phyloP scores from a whole-genome alignment of 2,113 vertebrate species.

The Plecturocebus donacophilus region DNA sequence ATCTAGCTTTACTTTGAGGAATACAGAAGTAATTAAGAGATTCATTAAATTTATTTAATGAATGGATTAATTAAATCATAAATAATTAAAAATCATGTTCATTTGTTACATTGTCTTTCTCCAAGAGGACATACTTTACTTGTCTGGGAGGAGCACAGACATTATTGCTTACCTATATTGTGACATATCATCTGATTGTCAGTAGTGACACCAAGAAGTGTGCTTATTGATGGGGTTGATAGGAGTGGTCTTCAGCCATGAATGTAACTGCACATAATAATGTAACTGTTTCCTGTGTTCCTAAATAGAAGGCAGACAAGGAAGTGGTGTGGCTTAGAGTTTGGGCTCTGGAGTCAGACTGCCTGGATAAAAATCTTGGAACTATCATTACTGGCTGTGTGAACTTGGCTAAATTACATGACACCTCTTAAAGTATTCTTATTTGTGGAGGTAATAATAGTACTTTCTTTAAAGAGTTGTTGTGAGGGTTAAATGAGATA shows the following conservation, averaged over 20 bases:
- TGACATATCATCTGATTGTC: not conserved
- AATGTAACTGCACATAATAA: not conserved
- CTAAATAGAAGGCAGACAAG: not conserved
- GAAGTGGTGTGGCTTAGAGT: not conserved
- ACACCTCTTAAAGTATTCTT: not conserved
- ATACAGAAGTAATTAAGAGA: not conserved
- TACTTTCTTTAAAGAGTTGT: not conserved
- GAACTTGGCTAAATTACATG: not conserved
- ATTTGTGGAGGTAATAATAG: not conserved
- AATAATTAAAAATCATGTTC: not conserved
- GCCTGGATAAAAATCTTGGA: not conserved
- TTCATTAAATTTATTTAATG: not conserved
- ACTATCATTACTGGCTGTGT: not conserved
- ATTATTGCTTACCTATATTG: not conserved
- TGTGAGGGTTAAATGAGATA: not conserved
- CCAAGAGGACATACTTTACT: not conserved
- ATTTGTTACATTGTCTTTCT: not conserved
- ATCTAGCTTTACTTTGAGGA: conserved; percentile 34
- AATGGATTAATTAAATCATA: conserved; percentile 1
- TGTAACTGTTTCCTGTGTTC: not conserved
- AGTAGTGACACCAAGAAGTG: not conserved
- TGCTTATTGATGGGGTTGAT: not conserved
- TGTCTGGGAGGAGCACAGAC: not conserved
- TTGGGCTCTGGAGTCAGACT: not conserved
- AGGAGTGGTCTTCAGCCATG: not conserved